Percentiles rank a stretch among this genome's conserved stretches.
phyloP scores from a whole-genome alignment of 2,888 invertebrate genomes.

The Protonemura montana region DNA sequence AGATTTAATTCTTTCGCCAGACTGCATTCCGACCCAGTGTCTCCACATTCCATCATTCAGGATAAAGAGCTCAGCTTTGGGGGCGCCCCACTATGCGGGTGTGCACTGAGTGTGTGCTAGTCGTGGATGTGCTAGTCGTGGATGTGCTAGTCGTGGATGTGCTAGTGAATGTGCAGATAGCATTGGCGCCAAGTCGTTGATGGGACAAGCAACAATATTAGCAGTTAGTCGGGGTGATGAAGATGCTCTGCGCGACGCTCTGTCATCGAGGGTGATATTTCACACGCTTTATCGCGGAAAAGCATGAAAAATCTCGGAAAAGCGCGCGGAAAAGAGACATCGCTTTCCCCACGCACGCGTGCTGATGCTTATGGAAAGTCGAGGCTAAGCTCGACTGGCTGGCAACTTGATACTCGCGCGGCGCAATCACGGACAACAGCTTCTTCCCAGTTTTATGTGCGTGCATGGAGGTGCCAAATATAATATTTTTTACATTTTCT shows the following conservation, averaged over 20 bases:
- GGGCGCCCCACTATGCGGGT: neutral
- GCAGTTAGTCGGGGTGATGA: slow-evolving; percentile 1
- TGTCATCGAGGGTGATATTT: slow-evolving; percentile 7
- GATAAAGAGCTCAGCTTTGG: neutral
- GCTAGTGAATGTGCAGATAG: too few species aligned
- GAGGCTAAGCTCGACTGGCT: neutral
- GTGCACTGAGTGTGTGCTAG: neutral
- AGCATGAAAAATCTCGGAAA: neutral
- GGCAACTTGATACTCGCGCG: neutral
- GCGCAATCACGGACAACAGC: neutral
- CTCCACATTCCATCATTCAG: slow-evolving; percentile 4
- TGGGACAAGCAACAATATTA: slow-evolving; percentile 12
- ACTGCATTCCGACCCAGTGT: neutral
- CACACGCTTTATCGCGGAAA: neutral
- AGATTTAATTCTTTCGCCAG: neutral
- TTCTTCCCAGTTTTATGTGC: neutral
- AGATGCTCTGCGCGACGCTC: neutral
- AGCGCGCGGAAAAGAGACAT: too few species aligned
- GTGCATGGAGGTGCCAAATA: neutral
- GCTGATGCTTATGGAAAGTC: neutral
- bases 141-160: too few species aligned
- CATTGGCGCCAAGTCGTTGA: neutral
- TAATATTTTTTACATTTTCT: neutral
- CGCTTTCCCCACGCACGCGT: neutral
- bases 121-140: too few species aligned